Evolutionary conservation across 2,113 vertebrate species (phyloP).

Genomic region (Guaruba guarouba): DNA sequence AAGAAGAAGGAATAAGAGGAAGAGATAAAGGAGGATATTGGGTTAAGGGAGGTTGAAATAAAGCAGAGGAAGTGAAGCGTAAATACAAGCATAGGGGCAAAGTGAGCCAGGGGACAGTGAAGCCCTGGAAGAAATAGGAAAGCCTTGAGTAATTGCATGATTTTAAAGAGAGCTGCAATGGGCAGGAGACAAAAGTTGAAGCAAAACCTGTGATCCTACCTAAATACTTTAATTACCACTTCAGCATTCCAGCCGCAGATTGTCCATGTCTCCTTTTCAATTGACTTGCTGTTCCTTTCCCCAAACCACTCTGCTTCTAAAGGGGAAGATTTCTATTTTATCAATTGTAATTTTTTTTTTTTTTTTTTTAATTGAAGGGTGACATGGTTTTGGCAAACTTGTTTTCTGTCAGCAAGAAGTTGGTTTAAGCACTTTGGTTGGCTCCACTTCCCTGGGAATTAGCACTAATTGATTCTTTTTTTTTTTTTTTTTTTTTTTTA

Average conservation of each 20-base stretch:
- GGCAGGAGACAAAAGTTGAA: conserved; percentile 18
- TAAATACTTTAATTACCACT: conserved; percentile 29
- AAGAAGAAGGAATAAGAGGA: background rate
- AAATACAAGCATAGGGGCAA: background rate
- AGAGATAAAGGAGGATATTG: background rate
- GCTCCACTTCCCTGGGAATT: conserved; percentile 22
- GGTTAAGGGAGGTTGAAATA: background rate
- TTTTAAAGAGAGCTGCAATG: background rate
- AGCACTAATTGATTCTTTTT: background rate
- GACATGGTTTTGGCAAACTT: conserved; percentile 36
- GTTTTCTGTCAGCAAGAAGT: conserved; percentile 30
- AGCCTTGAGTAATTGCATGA: conserved; percentile 5
- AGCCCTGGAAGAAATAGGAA: conserved; percentile 2
- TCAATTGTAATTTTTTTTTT: background rate
- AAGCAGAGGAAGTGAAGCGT: background rate
- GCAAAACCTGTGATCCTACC: conserved; percentile 12
- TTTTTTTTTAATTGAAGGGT: conserved; percentile 58
- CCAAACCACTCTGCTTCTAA: conserved; percentile 22
- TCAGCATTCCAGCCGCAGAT: background rate
- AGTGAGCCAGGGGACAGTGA: background rate
- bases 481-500: background rate
- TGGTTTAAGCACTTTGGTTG: conserved; percentile 31
- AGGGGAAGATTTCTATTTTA: conserved; percentile 15
- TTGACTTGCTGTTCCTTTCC: conserved; percentile 41
- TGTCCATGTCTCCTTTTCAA: background rate